These are phyloP conservation scores for Cydia splendana DNA, from an alignment of 1,140 invertebrate species.

Conservation along the genomic window DNA sequence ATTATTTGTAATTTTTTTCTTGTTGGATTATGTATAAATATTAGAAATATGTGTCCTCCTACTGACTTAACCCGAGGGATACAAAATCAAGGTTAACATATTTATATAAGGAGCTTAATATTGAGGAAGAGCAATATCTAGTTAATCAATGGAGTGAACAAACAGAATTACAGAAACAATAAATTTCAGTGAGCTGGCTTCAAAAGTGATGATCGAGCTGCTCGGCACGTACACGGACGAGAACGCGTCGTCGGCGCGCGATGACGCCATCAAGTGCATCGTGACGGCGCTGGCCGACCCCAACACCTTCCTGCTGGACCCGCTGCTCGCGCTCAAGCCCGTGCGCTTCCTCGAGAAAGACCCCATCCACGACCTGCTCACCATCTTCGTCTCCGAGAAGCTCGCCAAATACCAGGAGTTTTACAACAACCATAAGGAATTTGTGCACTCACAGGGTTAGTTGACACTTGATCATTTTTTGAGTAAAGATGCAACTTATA, in stretches of 20 bases:
- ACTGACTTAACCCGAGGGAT: no score
- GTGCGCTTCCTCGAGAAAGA: constrained; percentile 97
- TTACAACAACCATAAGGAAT: constrained; percentile 96
- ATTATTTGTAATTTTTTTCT: no score
- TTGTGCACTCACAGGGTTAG: constrained; percentile 91
- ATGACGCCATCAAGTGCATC: constrained; percentile 98
- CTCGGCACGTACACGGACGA: constrained; percentile 97
- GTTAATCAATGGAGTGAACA: no score
- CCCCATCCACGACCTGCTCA: constrained; percentile 96
- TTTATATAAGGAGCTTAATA: no score
- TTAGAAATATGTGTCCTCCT: no score
- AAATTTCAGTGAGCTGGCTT: constrained; percentile 89
- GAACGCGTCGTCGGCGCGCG: constrained; percentile 96
- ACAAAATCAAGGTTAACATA: no score
- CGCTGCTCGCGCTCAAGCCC: constrained; percentile 94
- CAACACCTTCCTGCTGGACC: constrained; percentile 96
- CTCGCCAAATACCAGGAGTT: constrained; percentile 94
- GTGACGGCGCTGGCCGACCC: constrained; percentile 96
- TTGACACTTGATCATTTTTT: not conserved
- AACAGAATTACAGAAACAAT: not conserved
- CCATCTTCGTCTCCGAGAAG: constrained; percentile 97
- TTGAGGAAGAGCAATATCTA: no score
- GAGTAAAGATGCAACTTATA: no score
- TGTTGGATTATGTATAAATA: no score
- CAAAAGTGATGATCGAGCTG: constrained; percentile 98